Evolutionary conservation across 2,113 vertebrate species (phyloP).

Genomic region (Chaetodon auriga): DNA sequence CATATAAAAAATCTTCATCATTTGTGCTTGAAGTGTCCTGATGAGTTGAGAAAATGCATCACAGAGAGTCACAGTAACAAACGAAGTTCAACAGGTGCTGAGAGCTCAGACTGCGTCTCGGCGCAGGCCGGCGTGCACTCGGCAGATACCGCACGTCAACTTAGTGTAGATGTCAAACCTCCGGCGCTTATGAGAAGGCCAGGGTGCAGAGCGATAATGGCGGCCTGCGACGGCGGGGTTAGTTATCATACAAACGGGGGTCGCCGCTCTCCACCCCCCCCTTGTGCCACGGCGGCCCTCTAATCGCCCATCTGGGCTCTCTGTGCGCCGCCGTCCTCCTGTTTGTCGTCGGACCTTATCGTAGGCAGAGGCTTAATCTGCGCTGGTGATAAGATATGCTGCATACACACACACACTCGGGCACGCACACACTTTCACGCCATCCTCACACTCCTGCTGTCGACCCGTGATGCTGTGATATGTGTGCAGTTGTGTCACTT

Average conservation of each 20-base stretch:
- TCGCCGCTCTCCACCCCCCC: constrained; percentile 20
- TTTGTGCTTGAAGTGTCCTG: background rate
- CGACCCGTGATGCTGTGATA: constrained; percentile 12
- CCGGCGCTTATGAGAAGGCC: constrained; percentile 58
- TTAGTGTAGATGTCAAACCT: constrained; percentile 46
- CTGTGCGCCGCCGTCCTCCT: constrained; percentile 34
- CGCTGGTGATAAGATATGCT: constrained; percentile 66
- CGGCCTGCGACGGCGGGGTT: constrained; percentile 24
- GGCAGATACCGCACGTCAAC: constrained; percentile 37
- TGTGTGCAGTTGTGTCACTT: constrained; percentile 17
- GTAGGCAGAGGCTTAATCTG: constrained; percentile 69
- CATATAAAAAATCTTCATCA: background rate
- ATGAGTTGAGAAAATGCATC: background rate
- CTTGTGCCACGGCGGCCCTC: constrained; percentile 22
- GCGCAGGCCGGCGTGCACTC: background rate
- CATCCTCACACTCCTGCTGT: constrained; percentile 27
- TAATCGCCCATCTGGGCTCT: constrained; percentile 74
- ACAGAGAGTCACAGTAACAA: background rate
- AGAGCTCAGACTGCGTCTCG: background rate
- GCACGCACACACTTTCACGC: constrained; percentile 21
- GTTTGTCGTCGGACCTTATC: constrained; percentile 72
- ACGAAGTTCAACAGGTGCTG: constrained; percentile 23
- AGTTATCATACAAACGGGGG: constrained; percentile 61
- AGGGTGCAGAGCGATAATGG: constrained; percentile 67
- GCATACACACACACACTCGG: constrained; percentile 15